A percentile compares a stretch with the other conserved stretches of the same genome.
These are phyloP conservation scores for Megalops atlanticus DNA, from an alignment of 2,113 vertebrate genomes.

Conservation along the genomic window DNA sequence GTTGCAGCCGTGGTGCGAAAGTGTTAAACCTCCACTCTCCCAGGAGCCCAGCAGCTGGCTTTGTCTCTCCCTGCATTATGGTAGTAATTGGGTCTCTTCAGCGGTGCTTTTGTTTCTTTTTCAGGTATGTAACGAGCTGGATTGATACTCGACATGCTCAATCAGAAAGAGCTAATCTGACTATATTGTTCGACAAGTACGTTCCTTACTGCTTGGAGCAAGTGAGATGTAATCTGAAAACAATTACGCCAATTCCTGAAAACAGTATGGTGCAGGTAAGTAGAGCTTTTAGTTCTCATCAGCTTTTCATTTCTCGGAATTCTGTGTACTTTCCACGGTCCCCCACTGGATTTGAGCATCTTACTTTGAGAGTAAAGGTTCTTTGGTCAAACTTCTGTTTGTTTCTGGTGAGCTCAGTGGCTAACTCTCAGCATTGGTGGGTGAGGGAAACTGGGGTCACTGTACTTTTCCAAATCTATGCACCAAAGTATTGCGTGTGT, in stretches of 20 bases:
- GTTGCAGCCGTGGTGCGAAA: conserved; percentile 45
- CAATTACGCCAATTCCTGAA: conserved; percentile 71
- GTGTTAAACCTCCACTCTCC: conserved; percentile 65
- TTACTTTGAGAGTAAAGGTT: conserved; percentile 40
- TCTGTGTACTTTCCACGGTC: conserved; percentile 51
- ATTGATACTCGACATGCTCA: conserved; percentile 70
- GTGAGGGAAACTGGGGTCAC: too few relatives aligned
- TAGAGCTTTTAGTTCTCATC: conserved; percentile 62
- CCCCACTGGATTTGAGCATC: conserved; percentile 38
- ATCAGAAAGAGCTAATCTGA: conserved; percentile 79
- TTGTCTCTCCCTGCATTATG: conserved; percentile 61
- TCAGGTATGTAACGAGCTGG: conserved; percentile 68
- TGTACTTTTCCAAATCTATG: background rate
- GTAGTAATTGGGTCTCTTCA: conserved; percentile 70
- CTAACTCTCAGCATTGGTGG: background rate
- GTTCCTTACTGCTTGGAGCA: conserved; percentile 70
- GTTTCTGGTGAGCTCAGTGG: conserved; percentile 28
- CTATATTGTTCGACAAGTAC: conserved; percentile 75
- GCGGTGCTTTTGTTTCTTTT: conserved; percentile 69
- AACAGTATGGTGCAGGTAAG: conserved; percentile 75
- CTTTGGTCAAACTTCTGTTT: conserved; percentile 33
- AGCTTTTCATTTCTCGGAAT: conserved; percentile 60
- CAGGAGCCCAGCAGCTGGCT: conserved; percentile 53
- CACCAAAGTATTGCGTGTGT: too few relatives aligned
- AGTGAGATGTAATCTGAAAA: conserved; percentile 76